Evolutionary conservation across 1,140 invertebrate species (phyloP).

Genomic region (Drosophila pandora): DNA sequence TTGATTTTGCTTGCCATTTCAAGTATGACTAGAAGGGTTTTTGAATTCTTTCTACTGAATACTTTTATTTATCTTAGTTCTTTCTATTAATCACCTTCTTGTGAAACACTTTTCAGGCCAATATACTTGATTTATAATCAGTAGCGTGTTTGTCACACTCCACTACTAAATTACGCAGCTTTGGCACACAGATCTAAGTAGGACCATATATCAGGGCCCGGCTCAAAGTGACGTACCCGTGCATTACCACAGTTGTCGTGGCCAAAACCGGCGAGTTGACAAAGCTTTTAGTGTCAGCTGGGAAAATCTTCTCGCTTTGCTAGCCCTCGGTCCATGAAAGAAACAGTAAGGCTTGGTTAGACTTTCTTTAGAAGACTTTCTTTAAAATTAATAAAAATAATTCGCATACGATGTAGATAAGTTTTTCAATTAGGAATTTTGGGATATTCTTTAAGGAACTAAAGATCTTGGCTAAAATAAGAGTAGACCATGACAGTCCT

Average conservation of each 20-base stretch:
- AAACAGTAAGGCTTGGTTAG: background rate
- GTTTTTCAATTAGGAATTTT: no score
- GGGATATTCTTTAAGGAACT: no score
- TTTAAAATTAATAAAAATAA: no score
- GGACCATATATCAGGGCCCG: slow-evolving; percentile 64
- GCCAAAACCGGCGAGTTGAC: slow-evolving; percentile 67
- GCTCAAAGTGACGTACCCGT: slow-evolving; percentile 51
- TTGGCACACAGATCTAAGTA: slow-evolving; percentile 64
- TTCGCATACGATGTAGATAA: no score
- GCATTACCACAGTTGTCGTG: slow-evolving; percentile 71
- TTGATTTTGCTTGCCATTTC: slow-evolving; percentile 13
- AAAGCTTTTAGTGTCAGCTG: slow-evolving; percentile 77
- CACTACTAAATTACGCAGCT: slow-evolving; percentile 63
- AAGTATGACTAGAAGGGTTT: background rate
- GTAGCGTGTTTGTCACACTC: slow-evolving; percentile 54
- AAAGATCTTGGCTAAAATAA: no score
- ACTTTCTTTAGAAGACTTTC: background rate
- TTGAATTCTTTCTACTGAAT: background rate
- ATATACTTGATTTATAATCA: slow-evolving; percentile 52
- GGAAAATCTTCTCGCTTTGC: slow-evolving; percentile 2
- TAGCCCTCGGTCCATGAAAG: background rate
- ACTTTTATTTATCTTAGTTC: background rate
- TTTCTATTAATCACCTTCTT: slow-evolving; percentile 43
- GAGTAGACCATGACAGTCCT: background rate
- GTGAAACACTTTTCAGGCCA: slow-evolving; percentile 30